Conservation (phyloP, 2,797 vertebrate species). For the Cacajao melanocephalus region DNA sequence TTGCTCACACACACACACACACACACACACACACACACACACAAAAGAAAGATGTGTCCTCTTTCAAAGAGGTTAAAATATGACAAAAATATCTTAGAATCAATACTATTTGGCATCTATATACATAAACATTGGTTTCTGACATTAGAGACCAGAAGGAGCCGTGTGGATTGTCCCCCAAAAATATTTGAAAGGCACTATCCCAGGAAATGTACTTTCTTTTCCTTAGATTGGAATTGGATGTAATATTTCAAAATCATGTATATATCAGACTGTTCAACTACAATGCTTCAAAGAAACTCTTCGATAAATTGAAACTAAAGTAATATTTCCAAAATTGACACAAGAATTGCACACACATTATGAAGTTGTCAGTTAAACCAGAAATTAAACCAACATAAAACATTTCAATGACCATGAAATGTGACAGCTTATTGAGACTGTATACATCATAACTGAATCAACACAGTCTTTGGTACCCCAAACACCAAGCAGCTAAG, state of each 20-base stretch:
- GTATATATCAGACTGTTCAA: background rate
- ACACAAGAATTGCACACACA: background rate
- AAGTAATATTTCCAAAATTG: slow-evolving; percentile 9
- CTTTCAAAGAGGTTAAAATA: slow-evolving; percentile 20
- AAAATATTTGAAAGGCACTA: background rate
- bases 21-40: too few relatives aligned
- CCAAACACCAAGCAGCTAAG: slow-evolving; percentile 68
- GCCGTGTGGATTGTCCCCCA: background rate
- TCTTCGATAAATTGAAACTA: background rate
- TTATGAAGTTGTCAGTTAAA: background rate
- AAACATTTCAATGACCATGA: background rate
- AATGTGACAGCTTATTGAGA: background rate
- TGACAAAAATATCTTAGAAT: background rate
- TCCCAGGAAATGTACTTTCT: background rate
- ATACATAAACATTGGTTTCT: background rate
- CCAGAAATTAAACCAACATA: slow-evolving; percentile 14
- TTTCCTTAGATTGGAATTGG: background rate
- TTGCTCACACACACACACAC: too few relatives aligned
- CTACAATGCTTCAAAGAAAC: background rate
- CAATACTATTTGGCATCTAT: background rate
- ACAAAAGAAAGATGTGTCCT: background rate
- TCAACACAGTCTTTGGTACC: background rate
- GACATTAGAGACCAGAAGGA: background rate
- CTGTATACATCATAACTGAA: background rate
- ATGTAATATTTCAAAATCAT: background rate